A percentile compares a stretch with the other conserved stretches of the same genome.
These are phyloP conservation scores for Theretra japonica DNA, from an alignment of 2,888 invertebrate genomes.

Conservation along the genomic window DNA sequence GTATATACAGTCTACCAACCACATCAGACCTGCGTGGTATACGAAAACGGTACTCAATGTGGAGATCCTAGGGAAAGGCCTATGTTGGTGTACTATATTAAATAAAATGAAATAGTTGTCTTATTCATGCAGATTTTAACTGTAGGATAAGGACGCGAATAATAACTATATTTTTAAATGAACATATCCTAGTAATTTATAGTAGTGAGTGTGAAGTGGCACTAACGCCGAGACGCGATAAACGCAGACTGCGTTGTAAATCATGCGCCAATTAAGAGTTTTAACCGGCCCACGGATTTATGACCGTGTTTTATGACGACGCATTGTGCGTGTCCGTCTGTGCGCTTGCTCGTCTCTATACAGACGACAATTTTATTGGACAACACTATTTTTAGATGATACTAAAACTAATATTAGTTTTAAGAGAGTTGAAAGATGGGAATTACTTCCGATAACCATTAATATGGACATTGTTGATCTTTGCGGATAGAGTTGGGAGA, in stretches of 20 bases:
- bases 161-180: background rate
- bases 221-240: slow-evolving; percentile 31
- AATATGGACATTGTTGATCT: too few species aligned
- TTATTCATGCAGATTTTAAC: too few species aligned
- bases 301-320: slow-evolving; percentile 29
- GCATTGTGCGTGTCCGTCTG: slow-evolving; percentile 20
- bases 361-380: slow-evolving; percentile 1
- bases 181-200: slow-evolving; percentile 20
- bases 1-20: too few species aligned
- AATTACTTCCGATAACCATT: too few species aligned
- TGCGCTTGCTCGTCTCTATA: slow-evolving; percentile 10
- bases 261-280: slow-evolving; percentile 44
- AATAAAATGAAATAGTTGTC: too few species aligned
- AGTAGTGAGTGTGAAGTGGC: slow-evolving; percentile 10
- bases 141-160: background rate
- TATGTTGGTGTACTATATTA: too few species aligned
- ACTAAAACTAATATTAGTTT: background rate
- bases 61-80: too few species aligned
- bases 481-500: too few species aligned
- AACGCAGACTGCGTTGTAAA: slow-evolving; percentile 38
- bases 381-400: background rate
- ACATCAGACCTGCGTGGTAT: too few species aligned
- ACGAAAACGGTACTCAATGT: too few species aligned
- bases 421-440: too few species aligned
- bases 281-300: slow-evolving; percentile 43